Conservation (phyloP, 2,113 vertebrate genomes). For the Albula goreensis region DNA sequence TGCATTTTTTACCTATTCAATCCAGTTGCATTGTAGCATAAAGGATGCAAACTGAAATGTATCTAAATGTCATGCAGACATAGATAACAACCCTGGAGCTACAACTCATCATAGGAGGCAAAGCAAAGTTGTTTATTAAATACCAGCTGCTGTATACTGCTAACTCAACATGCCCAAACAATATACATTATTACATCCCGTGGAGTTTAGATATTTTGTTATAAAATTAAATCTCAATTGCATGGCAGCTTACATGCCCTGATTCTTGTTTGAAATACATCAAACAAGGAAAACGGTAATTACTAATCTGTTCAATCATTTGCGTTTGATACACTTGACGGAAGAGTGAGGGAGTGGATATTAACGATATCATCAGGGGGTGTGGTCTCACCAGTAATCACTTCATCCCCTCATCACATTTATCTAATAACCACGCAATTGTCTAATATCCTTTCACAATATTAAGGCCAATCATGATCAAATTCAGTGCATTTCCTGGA, state of each 20-base stretch:
- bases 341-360: background rate
- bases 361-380: background rate
- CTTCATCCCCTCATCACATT: background rate
- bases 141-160: background rate
- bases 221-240: background rate
- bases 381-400: background rate
- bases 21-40: too few relatives aligned
- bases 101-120: background rate
- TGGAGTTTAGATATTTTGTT: background rate
- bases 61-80: too few relatives aligned
- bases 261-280: background rate
- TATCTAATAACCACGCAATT: too few relatives aligned
- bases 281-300: background rate
- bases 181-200: background rate
- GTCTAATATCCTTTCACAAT: too few relatives aligned
- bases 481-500: too few relatives aligned
- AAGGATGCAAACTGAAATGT: too few relatives aligned
- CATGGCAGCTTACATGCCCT: background rate
- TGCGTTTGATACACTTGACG: background rate
- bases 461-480: too few relatives aligned
- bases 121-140: background rate
- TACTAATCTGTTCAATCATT: background rate
- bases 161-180: background rate
- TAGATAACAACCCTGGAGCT: too few relatives aligned
- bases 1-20: too few relatives aligned